Conservation (phyloP, 2,888 invertebrate genomes). For the Dasypogon diadema region DNA sequence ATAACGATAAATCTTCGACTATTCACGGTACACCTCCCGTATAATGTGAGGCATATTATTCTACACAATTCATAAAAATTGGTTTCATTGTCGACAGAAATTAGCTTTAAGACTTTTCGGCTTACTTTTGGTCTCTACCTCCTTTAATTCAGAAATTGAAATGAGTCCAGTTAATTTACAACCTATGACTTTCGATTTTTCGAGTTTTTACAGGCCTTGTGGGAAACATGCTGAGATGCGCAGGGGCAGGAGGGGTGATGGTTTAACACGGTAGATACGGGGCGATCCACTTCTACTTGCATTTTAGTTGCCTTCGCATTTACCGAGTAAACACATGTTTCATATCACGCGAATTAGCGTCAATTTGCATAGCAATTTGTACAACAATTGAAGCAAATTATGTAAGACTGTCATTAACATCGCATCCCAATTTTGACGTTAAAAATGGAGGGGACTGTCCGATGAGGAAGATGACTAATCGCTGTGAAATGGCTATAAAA, state of each 20-base stretch:
- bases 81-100: slow-evolving; percentile 56
- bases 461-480: slow-evolving; percentile 45
- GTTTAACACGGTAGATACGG: neutral
- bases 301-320: neutral
- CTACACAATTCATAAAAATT: slow-evolving; percentile 56
- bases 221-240: neutral
- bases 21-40: slow-evolving; percentile 54
- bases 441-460: neutral
- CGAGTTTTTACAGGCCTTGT: slow-evolving; percentile 3
- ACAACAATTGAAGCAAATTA: slow-evolving; percentile 42
- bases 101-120: slow-evolving; percentile 54
- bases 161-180: slow-evolving; percentile 53
- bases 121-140: slow-evolving; percentile 20
- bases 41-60: slow-evolving; percentile 51
- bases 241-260: neutral
- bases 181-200: slow-evolving; percentile 52
- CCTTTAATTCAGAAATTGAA: slow-evolving; percentile 29
- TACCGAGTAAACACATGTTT: neutral
- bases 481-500: slow-evolving; percentile 52
- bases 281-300: neutral
- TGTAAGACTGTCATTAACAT: slow-evolving; percentile 25
- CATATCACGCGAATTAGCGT: neutral
- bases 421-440: neutral
- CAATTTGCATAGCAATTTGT: slow-evolving; percentile 33
- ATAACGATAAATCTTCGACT: slow-evolving; percentile 53